A percentile compares a stretch with the other conserved stretches of the same genome.
phyloP scores from a whole-genome alignment of 2,888 invertebrate species.

The Luperina nickerlii region DNA sequence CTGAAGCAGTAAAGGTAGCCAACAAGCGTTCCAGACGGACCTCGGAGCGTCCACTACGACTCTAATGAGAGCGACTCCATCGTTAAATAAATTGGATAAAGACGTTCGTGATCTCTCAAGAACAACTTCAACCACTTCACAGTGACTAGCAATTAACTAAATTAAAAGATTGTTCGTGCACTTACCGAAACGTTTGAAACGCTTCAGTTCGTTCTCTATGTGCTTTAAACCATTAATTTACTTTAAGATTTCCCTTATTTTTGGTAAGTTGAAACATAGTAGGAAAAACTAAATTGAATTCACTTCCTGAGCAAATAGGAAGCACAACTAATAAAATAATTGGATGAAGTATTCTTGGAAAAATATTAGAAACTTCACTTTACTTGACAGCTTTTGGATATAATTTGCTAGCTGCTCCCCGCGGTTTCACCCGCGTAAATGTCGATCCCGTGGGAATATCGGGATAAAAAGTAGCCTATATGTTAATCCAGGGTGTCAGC shows the following conservation, averaged over 20 bases:
- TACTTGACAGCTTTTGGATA: constrained; percentile 15
- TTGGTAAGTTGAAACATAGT: constrained; percentile 44
- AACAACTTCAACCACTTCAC: constrained; percentile 88
- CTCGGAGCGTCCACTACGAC: constrained; percentile 81
- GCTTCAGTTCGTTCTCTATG: constrained; percentile 76
- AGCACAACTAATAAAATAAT: constrained; percentile 58
- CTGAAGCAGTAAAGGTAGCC: constrained; percentile 78
- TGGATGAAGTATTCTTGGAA: constrained; percentile 25
- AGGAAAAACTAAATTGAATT: constrained; percentile 51
- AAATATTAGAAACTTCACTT: constrained; percentile 28
- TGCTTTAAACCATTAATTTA: constrained; percentile 79
- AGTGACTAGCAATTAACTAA: constrained; percentile 90
- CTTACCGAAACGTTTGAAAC: constrained; percentile 83
- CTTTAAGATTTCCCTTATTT: constrained; percentile 65
- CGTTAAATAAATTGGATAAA: constrained; percentile 91
- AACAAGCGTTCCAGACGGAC: constrained; percentile 71
- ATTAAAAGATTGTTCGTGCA: constrained; percentile 89
- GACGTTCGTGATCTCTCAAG: constrained; percentile 90
- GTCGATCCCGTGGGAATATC: no score
- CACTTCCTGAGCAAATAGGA: constrained; percentile 31
- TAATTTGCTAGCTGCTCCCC: background rate
- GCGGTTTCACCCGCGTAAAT: no score
- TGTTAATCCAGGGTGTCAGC: no score
- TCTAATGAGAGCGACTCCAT: constrained; percentile 88
- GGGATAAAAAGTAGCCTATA: no score